phyloP scores from a whole-genome alignment of 2,888 invertebrate genomes.

The Apamea epomidion region DNA sequence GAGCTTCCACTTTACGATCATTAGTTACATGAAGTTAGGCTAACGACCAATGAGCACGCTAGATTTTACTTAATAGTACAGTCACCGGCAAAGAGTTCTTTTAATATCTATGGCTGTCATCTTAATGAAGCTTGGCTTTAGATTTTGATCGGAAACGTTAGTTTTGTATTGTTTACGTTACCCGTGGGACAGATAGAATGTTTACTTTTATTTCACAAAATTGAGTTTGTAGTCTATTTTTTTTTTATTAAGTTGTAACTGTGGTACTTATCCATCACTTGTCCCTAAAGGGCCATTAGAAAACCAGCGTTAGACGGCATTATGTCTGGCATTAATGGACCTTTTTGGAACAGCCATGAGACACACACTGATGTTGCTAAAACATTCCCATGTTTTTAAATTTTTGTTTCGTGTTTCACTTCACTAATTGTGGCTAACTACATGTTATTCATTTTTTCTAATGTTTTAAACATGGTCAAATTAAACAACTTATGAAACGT shows the following conservation, averaged over 20 bases:
- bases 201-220: background rate
- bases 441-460: background rate
- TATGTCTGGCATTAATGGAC: background rate
- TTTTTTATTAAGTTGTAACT: background rate
- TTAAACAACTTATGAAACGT: background rate
- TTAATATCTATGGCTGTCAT: conserved; percentile 29
- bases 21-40: conserved; percentile 52
- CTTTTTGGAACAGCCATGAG: background rate
- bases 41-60: conserved; percentile 57
- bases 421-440: background rate
- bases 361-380: background rate
- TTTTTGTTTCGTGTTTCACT: no score
- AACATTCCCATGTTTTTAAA: background rate
- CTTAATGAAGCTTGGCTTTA: conserved; percentile 18
- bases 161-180: conserved; percentile 28
- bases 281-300: background rate
- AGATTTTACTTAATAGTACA: conserved; percentile 48
- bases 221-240: background rate
- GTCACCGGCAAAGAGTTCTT: conserved; percentile 25
- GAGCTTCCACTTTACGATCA: conserved; percentile 56
- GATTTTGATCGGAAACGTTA: conserved; percentile 15
- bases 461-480: background rate
- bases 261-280: background rate
- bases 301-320: background rate
- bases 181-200: conserved; percentile 7